Evolutionary conservation across 2,888 invertebrate genomes (phyloP).

Genomic region (Bembecia ichneumoniformis): DNA sequence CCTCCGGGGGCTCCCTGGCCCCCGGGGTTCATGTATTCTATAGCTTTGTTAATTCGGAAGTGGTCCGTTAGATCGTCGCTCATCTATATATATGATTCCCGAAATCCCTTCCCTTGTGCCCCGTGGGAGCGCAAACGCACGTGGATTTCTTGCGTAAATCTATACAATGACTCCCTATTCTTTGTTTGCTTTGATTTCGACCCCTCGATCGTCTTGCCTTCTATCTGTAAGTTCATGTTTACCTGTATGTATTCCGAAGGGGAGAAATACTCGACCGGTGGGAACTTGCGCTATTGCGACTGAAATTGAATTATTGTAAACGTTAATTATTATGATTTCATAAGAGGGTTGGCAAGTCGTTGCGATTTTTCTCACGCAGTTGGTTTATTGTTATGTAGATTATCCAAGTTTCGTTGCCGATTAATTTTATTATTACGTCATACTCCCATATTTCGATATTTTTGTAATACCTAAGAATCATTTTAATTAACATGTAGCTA

Average conservation of each 20-base stretch:
- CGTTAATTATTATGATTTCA: constrained; percentile 42
- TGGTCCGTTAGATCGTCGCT: constrained; percentile 29
- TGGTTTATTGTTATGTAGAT: constrained; percentile 42
- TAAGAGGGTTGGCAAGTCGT: constrained; percentile 42
- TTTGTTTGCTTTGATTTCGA: constrained; percentile 55
- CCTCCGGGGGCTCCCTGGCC: constrained; percentile 43
- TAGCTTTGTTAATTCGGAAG: constrained; percentile 41
- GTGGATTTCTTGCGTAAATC: constrained; percentile 47
- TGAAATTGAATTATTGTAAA: constrained; percentile 55
- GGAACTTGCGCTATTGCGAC: constrained; percentile 56
- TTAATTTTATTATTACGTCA: too few species aligned
- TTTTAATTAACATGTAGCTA: too few species aligned
- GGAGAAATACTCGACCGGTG: constrained; percentile 64
- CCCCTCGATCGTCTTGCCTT: constrained; percentile 63
- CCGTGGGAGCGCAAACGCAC: constrained; percentile 57
- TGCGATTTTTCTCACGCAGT: constrained; percentile 53
- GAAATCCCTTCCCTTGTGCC: constrained; percentile 52
- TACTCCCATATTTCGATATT: too few species aligned
- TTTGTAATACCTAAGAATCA: too few species aligned
- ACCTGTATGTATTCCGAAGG: constrained; percentile 57
- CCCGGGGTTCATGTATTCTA: constrained; percentile 43
- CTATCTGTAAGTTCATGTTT: constrained; percentile 40
- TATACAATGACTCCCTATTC: constrained; percentile 58
- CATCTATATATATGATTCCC: constrained; percentile 50
- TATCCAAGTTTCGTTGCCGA: neutral